A percentile compares a stretch with the other conserved stretches of the same genome.
Evolutionary conservation across 2,888 invertebrate genomes (phyloP).

Genomic region (Mythimna vitellina): DNA sequence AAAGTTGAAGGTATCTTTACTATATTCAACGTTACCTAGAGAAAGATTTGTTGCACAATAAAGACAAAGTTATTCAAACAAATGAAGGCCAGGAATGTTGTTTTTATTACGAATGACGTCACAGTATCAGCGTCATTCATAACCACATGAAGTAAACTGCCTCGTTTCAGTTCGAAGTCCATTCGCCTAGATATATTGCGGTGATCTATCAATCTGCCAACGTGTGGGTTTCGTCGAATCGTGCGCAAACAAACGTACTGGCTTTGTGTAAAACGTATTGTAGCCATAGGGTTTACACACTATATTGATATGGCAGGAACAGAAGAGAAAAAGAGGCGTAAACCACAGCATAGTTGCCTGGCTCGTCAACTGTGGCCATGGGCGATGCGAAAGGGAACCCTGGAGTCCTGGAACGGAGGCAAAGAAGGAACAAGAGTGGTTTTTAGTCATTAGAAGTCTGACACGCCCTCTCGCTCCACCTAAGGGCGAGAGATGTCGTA

Average conservation of each 20-base stretch:
- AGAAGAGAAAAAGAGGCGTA: no score
- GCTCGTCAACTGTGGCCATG: no score
- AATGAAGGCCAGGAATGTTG: constrained; percentile 15
- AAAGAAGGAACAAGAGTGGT: no score
- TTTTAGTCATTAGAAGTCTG: no score
- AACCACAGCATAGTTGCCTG: no score
- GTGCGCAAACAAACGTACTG: background rate
- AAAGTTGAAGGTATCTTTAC: no score
- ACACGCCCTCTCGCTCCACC: no score
- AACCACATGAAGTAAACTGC: constrained; percentile 35
- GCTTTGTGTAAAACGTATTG: background rate
- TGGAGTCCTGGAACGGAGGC: no score
- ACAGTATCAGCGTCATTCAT: constrained; percentile 22
- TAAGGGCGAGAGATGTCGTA: no score
- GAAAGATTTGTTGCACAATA: background rate
- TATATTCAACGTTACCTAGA: background rate
- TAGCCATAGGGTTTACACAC: background rate
- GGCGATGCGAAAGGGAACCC: no score
- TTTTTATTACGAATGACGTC: constrained; percentile 13
- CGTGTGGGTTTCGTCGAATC: constrained; percentile 9
- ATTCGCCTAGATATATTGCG: constrained; percentile 2
- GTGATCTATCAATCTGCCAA: constrained; percentile 10
- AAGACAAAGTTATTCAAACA: constrained; percentile 13
- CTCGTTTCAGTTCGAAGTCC: constrained; percentile 2
- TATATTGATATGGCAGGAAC: no score